These are phyloP conservation scores for Silurus asotus DNA, from an alignment of 2,113 vertebrate species.

Conservation along the genomic window DNA sequence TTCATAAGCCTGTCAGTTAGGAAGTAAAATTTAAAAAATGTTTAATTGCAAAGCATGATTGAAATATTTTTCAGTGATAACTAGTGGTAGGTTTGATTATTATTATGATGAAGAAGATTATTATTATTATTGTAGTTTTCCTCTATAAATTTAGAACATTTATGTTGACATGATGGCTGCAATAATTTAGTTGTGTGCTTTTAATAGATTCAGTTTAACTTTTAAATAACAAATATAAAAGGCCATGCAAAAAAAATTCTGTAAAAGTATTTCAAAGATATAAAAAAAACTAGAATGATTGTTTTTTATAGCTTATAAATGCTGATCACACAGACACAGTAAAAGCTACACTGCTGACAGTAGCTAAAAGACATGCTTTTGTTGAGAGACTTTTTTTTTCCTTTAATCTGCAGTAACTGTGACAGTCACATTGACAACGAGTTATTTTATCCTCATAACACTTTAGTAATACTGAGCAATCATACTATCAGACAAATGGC, in stretches of 20 bases:
- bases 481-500: not conserved
- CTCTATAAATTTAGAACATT: slow-evolving; percentile 5
- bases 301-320: not conserved
- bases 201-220: not conserved
- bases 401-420: not conserved
- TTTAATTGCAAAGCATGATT: not conserved
- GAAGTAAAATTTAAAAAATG: not conserved
- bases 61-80: not conserved
- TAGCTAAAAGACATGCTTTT: not conserved
- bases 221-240: not conserved
- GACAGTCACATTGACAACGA: not conserved
- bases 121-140: not conserved
- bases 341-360: not conserved
- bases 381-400: not conserved
- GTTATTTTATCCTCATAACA: not conserved
- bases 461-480: not conserved
- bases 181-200: not conserved
- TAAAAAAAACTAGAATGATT: not conserved
- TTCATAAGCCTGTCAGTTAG: not conserved
- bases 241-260: not conserved
- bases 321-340: not conserved
- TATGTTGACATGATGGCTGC: not conserved
- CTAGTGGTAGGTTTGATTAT: not conserved
- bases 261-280: not conserved
- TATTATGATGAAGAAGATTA: not conserved